Evolutionary conservation across 2,113 vertebrate genomes (phyloP), one percentile per base, ranked within the genome.

Genomic region (Anoura caudifer): DNA sequence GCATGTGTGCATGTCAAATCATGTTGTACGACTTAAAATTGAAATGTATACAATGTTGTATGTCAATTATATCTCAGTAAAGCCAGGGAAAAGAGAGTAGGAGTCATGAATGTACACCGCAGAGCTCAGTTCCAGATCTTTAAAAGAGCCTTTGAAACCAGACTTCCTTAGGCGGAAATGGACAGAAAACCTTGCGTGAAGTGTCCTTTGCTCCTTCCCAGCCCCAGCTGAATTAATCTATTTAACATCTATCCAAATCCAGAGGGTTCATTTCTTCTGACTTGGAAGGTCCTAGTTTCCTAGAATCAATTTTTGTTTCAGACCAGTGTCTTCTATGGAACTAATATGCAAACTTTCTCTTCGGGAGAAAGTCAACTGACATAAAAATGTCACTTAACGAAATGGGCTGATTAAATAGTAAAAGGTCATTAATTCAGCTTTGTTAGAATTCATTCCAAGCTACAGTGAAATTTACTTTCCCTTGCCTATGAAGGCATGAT

Each of bases 401-500:
- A 96, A 63, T 73, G 52, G 59, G 11, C 3, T 93, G 70, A 85
- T 67, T 93, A 91, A 77, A 76, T 22, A 69, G 31, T 80, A 56
- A 96, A 69, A 91, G 2, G 13, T 45, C 50, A 73, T 50, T 95
- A 85, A 86, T 69, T 96, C 61, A 86, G 75, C 77, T 96, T 69
- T 76, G 70, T 85, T 90, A 77, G 36, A 92, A 73, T 90, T 94
- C 61, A 70, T 0, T 70, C 15, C 67, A 33, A 5, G 13, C 26
- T 80, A 69, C 19, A 81, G 7, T 81, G 26, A 95, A 95, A 94
- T 85, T 81, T 88, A 65, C 33, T 77, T 94, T 81, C 15, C 52
- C 26, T 4, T 82, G 26, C 17, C 16, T 77, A 67, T 43, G 31
- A 94, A 94, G 52, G 24, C 31, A 82, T 54, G 45, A 14, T 65